Conservation (phyloP, 2,113 vertebrate species). For the Genyomyrus donnyi region DNA sequence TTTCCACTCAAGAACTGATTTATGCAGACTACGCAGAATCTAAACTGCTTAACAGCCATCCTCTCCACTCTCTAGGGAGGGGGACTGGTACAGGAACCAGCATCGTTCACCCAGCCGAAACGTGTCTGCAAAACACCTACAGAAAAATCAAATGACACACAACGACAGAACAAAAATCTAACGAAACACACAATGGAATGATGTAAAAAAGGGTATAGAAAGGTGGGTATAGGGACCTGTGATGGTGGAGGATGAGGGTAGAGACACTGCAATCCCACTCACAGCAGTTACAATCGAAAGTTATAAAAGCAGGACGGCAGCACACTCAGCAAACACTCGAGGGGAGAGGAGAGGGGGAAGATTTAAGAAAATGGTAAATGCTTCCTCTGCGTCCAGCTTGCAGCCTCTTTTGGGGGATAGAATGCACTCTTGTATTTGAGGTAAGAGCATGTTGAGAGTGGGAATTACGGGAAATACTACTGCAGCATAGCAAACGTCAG, state of each 20-base stretch:
- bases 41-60: neutral
- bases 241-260: neutral
- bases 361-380: neutral
- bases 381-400: neutral
- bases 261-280: neutral
- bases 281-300: neutral
- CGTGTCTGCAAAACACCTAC: neutral
- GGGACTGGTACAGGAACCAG: neutral
- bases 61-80: neutral
- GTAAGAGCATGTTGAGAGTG: neutral
- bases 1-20: constrained; percentile 1
- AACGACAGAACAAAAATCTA: constrained; percentile 29
- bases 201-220: constrained; percentile 13
- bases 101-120: neutral
- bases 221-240: constrained; percentile 25
- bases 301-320: neutral
- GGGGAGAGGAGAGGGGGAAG: neutral
- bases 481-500: neutral
- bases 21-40: neutral
- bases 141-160: constrained; percentile 2
- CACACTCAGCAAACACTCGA: neutral
- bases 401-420: neutral
- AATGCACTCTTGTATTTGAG: neutral
- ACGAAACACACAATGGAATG: constrained; percentile 45
- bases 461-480: neutral